Conservation (phyloP, 1,140 invertebrate genomes). For the Trachymyrmex cornetzi region DNA sequence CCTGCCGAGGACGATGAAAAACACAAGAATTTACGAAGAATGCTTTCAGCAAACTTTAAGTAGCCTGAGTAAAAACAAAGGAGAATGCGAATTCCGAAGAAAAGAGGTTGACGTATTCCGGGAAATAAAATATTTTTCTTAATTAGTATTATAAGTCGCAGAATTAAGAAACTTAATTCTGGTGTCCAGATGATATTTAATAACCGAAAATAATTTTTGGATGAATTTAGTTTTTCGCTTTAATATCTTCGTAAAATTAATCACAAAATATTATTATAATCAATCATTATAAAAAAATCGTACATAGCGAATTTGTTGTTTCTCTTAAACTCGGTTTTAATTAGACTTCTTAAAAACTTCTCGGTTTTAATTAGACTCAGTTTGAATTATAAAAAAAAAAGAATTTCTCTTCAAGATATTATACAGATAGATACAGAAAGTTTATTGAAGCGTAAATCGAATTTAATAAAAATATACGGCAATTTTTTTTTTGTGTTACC, state of each 20-base stretch:
- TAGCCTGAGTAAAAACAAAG: slow-evolving; percentile 36
- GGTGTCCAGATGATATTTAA: neutral
- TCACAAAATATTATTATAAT: neutral
- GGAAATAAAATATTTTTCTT: slow-evolving; percentile 13
- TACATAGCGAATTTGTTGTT: neutral
- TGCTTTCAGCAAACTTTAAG: slow-evolving; percentile 53
- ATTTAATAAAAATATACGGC: too few species aligned
- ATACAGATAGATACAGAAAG: too few species aligned
- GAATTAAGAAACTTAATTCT: neutral
- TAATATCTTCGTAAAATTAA: neutral
- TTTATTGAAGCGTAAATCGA: too few species aligned
- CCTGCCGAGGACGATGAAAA: slow-evolving; percentile 35
- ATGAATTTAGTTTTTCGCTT: neutral
- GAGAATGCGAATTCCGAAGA: slow-evolving; percentile 23
- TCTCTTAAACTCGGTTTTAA: neutral
- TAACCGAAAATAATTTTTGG: neutral
- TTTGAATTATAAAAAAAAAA: too few species aligned
- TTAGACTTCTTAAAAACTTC: too few species aligned
- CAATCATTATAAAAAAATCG: neutral
- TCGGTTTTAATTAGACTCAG: too few species aligned
- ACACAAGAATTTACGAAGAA: slow-evolving; percentile 61
- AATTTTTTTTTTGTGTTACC: too few species aligned
- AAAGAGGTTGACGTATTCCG: neutral
- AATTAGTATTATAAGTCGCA: neutral
- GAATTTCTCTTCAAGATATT: too few species aligned